Base-by-base conservation (phyloP, 2,797 vertebrate species). In the Microctenopoma lineatum region DNA sequence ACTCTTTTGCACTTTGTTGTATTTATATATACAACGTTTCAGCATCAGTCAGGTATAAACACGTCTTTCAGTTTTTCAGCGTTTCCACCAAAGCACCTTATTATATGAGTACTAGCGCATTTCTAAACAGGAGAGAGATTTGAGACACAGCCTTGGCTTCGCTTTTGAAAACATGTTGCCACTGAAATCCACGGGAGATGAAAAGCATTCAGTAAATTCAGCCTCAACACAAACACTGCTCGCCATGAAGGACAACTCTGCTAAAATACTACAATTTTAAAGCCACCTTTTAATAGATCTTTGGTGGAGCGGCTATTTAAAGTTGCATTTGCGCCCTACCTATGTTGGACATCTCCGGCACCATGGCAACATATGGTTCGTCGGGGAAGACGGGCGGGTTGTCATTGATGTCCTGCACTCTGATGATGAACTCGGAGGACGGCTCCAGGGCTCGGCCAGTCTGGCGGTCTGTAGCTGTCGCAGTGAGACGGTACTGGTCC, bases 361-460 rank as follows among this genome's bases (percentile, higher is more conserved):
- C 95, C 4, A 92, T 94, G 83, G 95, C 95, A 12, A 93, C 88
- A 72, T 96, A 96, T 27, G 94, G 93, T n/a, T 93, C 94, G 0
- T 81, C 80, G 51, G 92, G 90, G 79, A 96, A 96, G 84, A 96
- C 38, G 1, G 96, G 96, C 0, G 95, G 94, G 79, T 96, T 96
- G 93, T 96, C 96, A n/a, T 96, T 96, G 87, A 96, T 96, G 92
- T 96, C 95, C 79, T 96, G 95, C 73, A 96, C 95, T 54, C 95
- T 90, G 91, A 96, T 96, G 90, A 96, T 92, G 87, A 96, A 96
- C 88, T 95, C 90, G 0, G 96, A 96, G 0, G 95, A 95, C 0
- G 95, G 95, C 83, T 96, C 96, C 77, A 96, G 88, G 50, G 96
- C 95, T 9, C 84, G 93, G 68, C 94, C 94, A 0, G 95, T 95